Base-by-base conservation (phyloP, 2,888 invertebrate species). In the Slavum lentiscoides region DNA sequence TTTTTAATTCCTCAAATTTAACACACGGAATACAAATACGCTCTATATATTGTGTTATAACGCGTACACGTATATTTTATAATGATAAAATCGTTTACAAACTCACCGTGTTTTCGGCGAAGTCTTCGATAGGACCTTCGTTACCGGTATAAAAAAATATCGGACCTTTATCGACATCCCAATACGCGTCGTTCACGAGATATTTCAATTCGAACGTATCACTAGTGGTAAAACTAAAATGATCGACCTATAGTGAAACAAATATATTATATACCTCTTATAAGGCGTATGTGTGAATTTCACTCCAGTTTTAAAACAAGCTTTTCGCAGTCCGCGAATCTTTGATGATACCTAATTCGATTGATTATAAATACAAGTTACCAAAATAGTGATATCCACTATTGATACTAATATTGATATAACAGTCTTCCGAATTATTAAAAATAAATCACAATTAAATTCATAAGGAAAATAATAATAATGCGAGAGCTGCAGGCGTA, bases 111-210 rank as follows among this genome's bases (percentile, higher is more conserved):
- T 96, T 96, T 85, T 95, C 88, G 0, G 95, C 94, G 87, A 98
- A 98, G 84, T 91, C 87, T 85, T 93, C 92, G 84, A 98, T 95
- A 85, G 91, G 91, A 67, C 97, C 98, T 90, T 98, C 98, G 88
- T 98, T 98, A 84, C 98, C 98, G 0, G 96, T 94, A 85, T 96
- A 97, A 86, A 94, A 93, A 86, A 98, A 96, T 84, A 98, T 94
- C 0, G 98, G 96, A 73, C 87, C 86, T 23, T 49, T 84, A 23
- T 89, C 88, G 21, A 86, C 86, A 68, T 90, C 88, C 91, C 92
- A 93, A 86, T 89, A 91, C 0, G 92, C 90, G 82, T 93, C 91
- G 85, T 94, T 95, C 83, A 92, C 88, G 84, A 98, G 88, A 87
- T 96, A 97, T 83, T 93, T 89, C 83, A 94, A 89, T 83, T 91